These are phyloP conservation scores for Scatophagus argus DNA, from an alignment of 2,113 vertebrate genomes.

Conservation along the genomic window DNA sequence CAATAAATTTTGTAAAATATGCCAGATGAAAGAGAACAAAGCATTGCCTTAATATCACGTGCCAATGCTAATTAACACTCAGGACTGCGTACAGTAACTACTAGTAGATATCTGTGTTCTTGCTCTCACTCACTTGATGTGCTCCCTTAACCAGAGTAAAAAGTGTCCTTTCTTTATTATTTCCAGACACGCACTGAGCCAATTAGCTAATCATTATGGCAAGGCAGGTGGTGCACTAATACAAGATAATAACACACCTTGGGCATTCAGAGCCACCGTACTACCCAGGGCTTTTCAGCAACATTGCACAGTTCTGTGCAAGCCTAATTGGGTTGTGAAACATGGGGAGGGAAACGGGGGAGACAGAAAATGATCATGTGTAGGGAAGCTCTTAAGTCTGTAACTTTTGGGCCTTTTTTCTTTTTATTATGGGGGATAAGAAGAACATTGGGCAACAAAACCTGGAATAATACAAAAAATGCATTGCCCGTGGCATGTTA, in stretches of 20 bases:
- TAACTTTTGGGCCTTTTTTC: slow-evolving; percentile 27
- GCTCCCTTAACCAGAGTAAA: slow-evolving; percentile 75
- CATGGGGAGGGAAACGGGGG: slow-evolving; percentile 10
- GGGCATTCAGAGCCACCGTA: slow-evolving; percentile 76
- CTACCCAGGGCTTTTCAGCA: slow-evolving; percentile 69
- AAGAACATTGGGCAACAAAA: slow-evolving; percentile 9
- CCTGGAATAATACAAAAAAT: not conserved
- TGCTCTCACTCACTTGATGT: slow-evolving; percentile 42
- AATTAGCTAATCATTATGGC: slow-evolving; percentile 86
- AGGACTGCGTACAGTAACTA: not conserved
- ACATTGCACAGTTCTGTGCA: slow-evolving; percentile 54
- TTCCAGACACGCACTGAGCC: slow-evolving; percentile 80
- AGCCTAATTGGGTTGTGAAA: slow-evolving; percentile 76
- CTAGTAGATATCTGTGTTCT: slow-evolving; percentile 30
- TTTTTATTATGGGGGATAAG: slow-evolving; percentile 33
- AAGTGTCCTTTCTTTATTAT: slow-evolving; percentile 80
- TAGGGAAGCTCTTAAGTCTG: slow-evolving; percentile 27
- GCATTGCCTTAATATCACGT: not conserved
- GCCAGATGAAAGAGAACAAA: not conserved
- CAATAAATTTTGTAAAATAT: not conserved
- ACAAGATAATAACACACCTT: slow-evolving; percentile 85
- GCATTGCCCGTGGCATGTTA: not conserved
- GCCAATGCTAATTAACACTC: not conserved
- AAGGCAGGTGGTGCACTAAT: slow-evolving; percentile 85
- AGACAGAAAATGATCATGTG: slow-evolving; percentile 13